A percentile compares a stretch with the other conserved stretches of the same genome.
Evolutionary conservation across 1,140 invertebrate genomes (phyloP).

Genomic region (Drosophila parabipectinata): DNA sequence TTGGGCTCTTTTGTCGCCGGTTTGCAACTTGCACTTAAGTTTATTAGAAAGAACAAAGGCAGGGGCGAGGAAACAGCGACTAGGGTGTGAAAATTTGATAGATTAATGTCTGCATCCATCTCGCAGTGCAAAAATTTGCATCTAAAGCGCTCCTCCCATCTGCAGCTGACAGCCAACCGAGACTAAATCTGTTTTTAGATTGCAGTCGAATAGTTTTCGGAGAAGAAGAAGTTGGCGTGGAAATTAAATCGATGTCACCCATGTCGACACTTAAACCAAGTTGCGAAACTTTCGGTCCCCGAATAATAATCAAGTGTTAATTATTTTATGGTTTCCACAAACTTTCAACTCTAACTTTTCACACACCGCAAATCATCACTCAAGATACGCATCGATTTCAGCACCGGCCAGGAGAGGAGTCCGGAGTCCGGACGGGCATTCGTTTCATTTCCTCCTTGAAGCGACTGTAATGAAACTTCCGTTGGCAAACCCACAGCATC

Average conservation of each 20-base stretch:
- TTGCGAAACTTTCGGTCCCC: conserved; percentile 63
- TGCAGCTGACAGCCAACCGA: conserved; percentile 25
- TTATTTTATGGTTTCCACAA: conserved; percentile 83
- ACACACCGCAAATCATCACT: conserved; percentile 81
- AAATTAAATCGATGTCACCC: conserved; percentile 74
- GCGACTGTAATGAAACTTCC: conserved; percentile 82
- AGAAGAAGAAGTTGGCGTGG: conserved; percentile 19
- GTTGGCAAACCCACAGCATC: conserved; percentile 19
- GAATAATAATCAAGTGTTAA: conserved; percentile 83
- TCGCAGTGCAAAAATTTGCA: conserved; percentile 69
- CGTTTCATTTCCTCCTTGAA: conserved; percentile 73
- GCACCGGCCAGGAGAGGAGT: conserved; percentile 4
- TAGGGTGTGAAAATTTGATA: conserved; percentile 67
- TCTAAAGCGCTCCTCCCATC: conserved; percentile 9
- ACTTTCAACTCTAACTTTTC: conserved; percentile 65
- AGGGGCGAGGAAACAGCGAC: conserved; percentile 3
- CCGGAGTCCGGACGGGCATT: conserved; percentile 6
- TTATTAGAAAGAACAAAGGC: conserved; percentile 76
- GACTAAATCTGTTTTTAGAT: conserved; percentile 69
- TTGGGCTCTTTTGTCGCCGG: conserved; percentile 52
- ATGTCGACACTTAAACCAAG: conserved; percentile 58
- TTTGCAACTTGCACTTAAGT: conserved; percentile 76
- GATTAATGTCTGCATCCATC: conserved; percentile 71
- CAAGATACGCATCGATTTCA: conserved; percentile 81
- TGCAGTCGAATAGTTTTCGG: conserved; percentile 64